Conservation (phyloP, 2,888 invertebrate species). For the Ophion ventricosus region DNA sequence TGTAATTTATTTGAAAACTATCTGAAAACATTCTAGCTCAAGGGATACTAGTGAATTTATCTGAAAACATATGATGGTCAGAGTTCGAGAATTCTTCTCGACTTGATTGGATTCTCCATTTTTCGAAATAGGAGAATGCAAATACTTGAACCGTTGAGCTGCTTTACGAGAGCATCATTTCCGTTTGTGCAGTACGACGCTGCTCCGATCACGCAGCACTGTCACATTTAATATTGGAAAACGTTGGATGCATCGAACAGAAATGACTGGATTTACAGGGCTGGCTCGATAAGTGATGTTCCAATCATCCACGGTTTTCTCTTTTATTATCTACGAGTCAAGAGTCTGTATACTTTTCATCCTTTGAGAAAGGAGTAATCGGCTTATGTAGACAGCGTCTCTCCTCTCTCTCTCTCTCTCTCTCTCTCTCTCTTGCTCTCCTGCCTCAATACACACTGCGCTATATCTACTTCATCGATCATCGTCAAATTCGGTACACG, state of each 20-base stretch:
- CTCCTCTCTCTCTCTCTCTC: background rate
- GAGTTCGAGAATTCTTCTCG: background rate
- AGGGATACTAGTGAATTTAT: too few relatives aligned
- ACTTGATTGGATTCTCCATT: background rate
- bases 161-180: background rate
- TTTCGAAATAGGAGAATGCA: background rate
- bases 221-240: constrained; percentile 1
- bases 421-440: background rate
- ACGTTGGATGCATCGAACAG: background rate
- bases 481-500: constrained; percentile 61
- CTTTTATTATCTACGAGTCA: constrained; percentile 12
- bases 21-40: too few relatives aligned
- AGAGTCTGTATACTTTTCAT: background rate
- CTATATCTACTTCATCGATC: constrained; percentile 65
- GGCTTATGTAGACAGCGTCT: background rate
- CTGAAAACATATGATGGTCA: background rate
- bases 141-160: background rate
- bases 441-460: constrained; percentile 1
- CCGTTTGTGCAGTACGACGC: background rate
- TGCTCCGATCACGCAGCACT: background rate
- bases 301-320: constrained; percentile 7
- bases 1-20: too few relatives aligned
- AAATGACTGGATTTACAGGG: background rate
- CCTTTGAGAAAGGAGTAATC: constrained; percentile 38
- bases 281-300: constrained; percentile 3